Base-by-base conservation (phyloP, 2,113 vertebrate genomes). In the Porphyrio hochstetteri region DNA sequence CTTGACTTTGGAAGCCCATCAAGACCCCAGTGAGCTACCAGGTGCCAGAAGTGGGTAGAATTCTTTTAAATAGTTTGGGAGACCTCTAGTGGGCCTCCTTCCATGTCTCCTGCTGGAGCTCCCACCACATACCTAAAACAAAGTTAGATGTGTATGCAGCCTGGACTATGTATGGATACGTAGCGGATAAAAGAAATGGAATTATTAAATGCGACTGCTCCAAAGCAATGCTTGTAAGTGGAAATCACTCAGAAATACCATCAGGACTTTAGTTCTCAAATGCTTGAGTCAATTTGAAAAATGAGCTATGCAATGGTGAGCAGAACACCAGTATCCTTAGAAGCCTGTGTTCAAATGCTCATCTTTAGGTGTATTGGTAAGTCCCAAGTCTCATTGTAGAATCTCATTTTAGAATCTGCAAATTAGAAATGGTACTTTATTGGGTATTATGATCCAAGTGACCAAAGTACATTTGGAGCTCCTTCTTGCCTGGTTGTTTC, bases 21-120 rank as follows among this genome's bases (percentile, higher is more conserved):
- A n/a, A 81, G 69, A 78, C 33, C 33, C 48, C 86, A 44, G 31
- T 13, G 42, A 83, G 20, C 31, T 35, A 50, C 31, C 36, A 78
- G 36, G 69, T 77, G 63, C n/a, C 55, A 28, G n/a, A 86, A 86
- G 42, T 33, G 33, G 29, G 44, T 24, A 75, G 86, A 10, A 10
- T 8, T 77, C 21, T 80, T 81, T 59, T 6, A 77, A 63, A 77
- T 56, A 90, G 71, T 95, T 83, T 84, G 94, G 69, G 96, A 89
- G 86, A 97, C 91, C 92, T 91, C 91, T 94, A 90, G 94, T 92
- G 80, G 88, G 77, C 86, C 64, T 93, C 91, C 17, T 67, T 77
- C 56, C 25, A 78, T 75, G 77, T 40, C 52, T 78, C 56, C 38
- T 38, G 15, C 24, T 44, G 42, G 35, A 59, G 29, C 48, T 91